These are phyloP conservation scores for Drosophila rellima DNA, from an alignment of 2,888 invertebrate genomes.

Conservation along the genomic window DNA sequence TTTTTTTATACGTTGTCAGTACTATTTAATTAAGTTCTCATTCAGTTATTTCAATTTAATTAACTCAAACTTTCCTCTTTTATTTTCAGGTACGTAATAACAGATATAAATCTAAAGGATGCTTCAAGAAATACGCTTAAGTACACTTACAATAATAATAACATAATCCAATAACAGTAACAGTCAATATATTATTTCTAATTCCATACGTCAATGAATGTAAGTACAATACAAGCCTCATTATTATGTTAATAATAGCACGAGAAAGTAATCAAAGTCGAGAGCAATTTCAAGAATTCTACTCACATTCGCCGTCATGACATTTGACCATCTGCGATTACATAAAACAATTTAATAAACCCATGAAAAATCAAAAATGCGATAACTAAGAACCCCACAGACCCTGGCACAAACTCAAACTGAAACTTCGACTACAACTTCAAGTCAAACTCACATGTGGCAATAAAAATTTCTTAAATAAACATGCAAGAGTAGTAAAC, in stretches of 20 bases:
- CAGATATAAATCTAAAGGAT: background rate
- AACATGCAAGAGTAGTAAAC: constrained; percentile 48
- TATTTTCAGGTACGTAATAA: constrained; percentile 59
- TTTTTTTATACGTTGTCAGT: background rate
- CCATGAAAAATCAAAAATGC: constrained; percentile 80
- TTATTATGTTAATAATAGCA: constrained; percentile 54
- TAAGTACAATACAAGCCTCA: constrained; percentile 11
- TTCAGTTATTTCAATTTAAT: background rate
- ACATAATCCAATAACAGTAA: constrained; percentile 17
- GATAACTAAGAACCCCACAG: constrained; percentile 57
- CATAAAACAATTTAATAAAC: constrained; percentile 77
- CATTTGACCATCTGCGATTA: constrained; percentile 64
- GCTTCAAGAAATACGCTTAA: constrained; percentile 2
- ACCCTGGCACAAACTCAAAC: constrained; percentile 23
- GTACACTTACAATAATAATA: constrained; percentile 15
- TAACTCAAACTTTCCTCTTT: background rate
- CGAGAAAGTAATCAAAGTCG: constrained; percentile 54
- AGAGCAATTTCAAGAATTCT: constrained; percentile 64
- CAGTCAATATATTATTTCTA: constrained; percentile 18
- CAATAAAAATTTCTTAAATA: constrained; percentile 77
- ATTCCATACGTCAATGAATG: constrained; percentile 2
- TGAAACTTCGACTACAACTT: constrained; percentile 12
- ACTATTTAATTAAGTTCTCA: background rate
- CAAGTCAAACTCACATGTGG: constrained; percentile 38
- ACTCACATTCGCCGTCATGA: constrained; percentile 48